Conservation (phyloP, 2,113 vertebrate species). For the Falco punctatus region DNA sequence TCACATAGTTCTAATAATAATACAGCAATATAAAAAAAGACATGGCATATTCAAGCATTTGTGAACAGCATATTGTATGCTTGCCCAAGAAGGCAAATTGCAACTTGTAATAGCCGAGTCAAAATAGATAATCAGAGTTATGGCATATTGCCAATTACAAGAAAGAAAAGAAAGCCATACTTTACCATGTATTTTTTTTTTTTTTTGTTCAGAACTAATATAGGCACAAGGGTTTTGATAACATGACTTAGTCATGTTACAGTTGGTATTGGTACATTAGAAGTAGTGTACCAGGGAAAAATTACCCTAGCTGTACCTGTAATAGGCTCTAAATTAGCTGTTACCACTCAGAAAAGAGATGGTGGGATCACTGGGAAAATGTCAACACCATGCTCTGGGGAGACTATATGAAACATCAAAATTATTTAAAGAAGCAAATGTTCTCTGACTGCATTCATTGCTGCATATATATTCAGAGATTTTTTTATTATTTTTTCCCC, state of each 20-base stretch:
- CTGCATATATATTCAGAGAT: neutral
- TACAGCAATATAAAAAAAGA: neutral
- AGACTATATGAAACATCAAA: neutral
- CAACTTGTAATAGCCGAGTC: neutral
- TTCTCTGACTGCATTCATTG: neutral
- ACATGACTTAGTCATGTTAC: neutral
- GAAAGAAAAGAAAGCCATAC: neutral
- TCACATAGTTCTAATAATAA: neutral
- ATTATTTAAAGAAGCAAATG: neutral
- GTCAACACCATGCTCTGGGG: neutral
- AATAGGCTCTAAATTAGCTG: neutral
- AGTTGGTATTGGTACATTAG: neutral
- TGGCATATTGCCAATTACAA: neutral
- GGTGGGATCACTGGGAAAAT: neutral
- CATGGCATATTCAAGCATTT: neutral
- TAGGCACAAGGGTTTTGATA: neutral
- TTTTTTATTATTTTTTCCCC: neutral
- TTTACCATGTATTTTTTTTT: rapidly evolving
- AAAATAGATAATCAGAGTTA: neutral
- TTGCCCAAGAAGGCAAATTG: neutral
- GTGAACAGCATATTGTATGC: rapidly evolving
- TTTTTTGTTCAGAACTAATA: neutral
- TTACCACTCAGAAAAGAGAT: neutral
- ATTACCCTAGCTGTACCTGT: neutral
- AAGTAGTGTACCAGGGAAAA: neutral